phyloP scores from a whole-genome alignment of 1,140 invertebrate genomes.

The Wasmannia auropunctata region DNA sequence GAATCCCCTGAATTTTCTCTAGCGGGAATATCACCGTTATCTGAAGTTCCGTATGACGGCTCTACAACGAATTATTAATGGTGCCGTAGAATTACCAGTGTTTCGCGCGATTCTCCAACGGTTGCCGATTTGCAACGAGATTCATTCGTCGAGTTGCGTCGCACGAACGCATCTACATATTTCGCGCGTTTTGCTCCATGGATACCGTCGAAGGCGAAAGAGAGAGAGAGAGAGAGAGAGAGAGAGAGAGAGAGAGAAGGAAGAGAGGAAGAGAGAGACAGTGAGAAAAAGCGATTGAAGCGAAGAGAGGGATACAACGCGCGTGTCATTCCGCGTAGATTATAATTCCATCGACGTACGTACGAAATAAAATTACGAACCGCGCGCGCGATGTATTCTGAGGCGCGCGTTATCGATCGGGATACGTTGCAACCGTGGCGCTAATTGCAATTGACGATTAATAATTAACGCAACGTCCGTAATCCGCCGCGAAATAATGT shows the following conservation, averaged over 20 bases:
- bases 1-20: conserved; percentile 53
- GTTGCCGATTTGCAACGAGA: conserved; percentile 32
- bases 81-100: conserved; percentile 40
- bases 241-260: neutral
- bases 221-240: neutral
- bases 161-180: conserved; percentile 32
- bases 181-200: neutral
- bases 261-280: neutral
- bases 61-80: conserved; percentile 49
- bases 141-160: conserved; percentile 42
- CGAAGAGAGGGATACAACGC: neutral
- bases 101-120: conserved; percentile 24
- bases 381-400: conserved; percentile 21
- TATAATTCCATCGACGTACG: conserved; percentile 46
- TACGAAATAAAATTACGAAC: conserved; percentile 52
- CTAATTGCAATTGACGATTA: conserved; percentile 60
- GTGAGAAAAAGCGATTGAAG: no score
- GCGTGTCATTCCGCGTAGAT: conserved; percentile 20
- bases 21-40: conserved; percentile 37
- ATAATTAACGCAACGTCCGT: conserved; percentile 51
- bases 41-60: conserved; percentile 41
- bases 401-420: conserved; percentile 48
- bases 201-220: neutral
- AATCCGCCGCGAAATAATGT: conserved; percentile 50
- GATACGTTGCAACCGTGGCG: conserved; percentile 44